Base-by-base conservation (phyloP, 2,888 invertebrate genomes). In the Chironomus tentans region DNA sequence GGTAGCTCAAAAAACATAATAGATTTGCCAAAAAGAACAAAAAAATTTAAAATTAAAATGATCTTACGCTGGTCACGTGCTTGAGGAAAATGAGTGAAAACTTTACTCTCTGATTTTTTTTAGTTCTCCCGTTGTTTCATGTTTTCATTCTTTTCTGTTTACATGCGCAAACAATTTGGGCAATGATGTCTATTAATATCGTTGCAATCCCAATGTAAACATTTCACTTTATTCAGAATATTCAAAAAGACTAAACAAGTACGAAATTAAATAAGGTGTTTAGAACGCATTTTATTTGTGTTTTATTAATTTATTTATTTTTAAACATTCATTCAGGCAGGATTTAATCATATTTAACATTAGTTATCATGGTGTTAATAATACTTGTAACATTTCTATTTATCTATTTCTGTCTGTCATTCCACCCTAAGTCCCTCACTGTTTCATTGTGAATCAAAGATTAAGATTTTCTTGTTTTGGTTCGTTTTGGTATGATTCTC, bases 41-140 rank as follows among this genome's bases (percentile, higher is more conserved):
- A 56, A 56, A 56, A n/a, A n/a, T n/a, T 70, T 70, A n/a, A 48
- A 70, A 70, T 46, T 47, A 70, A 47, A 70, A 13, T 24, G 21
- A 62, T 50, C 61, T 72, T 61, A 38, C 50, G 72, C 18, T 72
- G 62, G 72, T 72, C 72, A 72, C 72, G 72, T 72, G 65, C 10
- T 24, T 21, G 13, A 13, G 6, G n/a, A 18, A 56, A 56, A 56
- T 56, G 15, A 18, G 15, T 56, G 18, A 56, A 56, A 18, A 18
- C 18, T 38, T 10, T 38, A 10, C 38, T 38, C 38, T 38, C 38
- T 38, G 10, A 38, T 38, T 38, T 28, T 38, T 38, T 28, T 38
- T 38, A 38, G 7, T 38, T 38, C 38, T 38, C 2, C 10, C 1
- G 56, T 5, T 56, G 4, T 50, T 15, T 56, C 56, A 18, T 56